A percentile compares a stretch with the other conserved stretches of the same genome.
Conservation (phyloP, 2,888 invertebrate genomes). For the Eupithecia subumbrata region DNA sequence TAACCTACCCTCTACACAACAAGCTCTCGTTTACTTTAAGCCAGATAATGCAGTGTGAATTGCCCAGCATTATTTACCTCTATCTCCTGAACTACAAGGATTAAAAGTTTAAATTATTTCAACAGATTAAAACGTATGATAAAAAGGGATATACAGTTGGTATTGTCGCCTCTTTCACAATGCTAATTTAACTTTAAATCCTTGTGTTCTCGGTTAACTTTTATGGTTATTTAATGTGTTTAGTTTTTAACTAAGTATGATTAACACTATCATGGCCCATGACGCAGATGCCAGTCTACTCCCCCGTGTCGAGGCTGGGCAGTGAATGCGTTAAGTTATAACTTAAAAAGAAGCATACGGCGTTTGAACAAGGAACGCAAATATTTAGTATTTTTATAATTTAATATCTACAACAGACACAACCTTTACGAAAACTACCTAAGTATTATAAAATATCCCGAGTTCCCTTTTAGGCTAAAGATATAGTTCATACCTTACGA, state of each 20-base stretch:
- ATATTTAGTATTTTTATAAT: no score
- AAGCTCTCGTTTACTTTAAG: not conserved
- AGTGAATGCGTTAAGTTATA: no score
- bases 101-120: slow-evolving; percentile 77
- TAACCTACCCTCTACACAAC: not conserved
- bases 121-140: slow-evolving; percentile 71
- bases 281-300: no score
- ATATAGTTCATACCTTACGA: no score
- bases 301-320: no score
- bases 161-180: slow-evolving; percentile 55
- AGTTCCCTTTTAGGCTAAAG: no score
- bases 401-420: no score
- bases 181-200: slow-evolving; percentile 55
- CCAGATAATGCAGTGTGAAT: not conserved
- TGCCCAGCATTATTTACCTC: not conserved
- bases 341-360: no score
- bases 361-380: no score
- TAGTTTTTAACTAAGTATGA: slow-evolving; percentile 13
- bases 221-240: slow-evolving; percentile 38
- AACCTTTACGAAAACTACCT: no score
- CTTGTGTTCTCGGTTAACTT: slow-evolving; percentile 30
- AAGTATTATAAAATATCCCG: no score
- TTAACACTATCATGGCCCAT: not conserved
- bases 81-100: slow-evolving; percentile 50
- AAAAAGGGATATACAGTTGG: slow-evolving; percentile 53